Conservation (phyloP, 2,888 invertebrate species). For the Rhaphigaster nebulosa region DNA sequence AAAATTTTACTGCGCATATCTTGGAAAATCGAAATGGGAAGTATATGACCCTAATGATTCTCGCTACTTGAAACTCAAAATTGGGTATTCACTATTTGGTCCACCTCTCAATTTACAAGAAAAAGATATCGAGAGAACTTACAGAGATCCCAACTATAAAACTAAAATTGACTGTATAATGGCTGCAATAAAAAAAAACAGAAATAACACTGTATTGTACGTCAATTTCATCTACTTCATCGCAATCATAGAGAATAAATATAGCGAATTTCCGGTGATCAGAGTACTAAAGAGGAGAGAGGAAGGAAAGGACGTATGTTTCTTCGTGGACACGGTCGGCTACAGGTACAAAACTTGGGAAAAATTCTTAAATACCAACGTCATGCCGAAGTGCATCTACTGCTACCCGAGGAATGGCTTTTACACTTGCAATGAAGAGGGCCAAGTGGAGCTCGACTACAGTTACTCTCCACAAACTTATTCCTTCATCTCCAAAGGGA, state of each 20-base stretch:
- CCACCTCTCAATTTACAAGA: neutral
- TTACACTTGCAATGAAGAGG: neutral
- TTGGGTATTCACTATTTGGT: constrained; percentile 9
- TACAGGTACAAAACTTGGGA: constrained; percentile 26
- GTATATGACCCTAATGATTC: neutral
- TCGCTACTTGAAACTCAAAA: neutral
- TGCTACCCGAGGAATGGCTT: constrained; percentile 36
- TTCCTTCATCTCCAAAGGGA: neutral
- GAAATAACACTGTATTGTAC: neutral
- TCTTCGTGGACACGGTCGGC: constrained; percentile 12
- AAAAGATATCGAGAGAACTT: neutral
- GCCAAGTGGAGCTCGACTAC: constrained; percentile 1
- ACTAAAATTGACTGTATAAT: neutral
- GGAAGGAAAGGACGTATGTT: neutral
- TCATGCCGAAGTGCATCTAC: constrained; percentile 15
- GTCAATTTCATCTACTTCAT: constrained; percentile 45
- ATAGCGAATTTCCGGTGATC: constrained; percentile 41
- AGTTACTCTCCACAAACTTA: constrained; percentile 1
- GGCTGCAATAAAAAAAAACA: neutral
- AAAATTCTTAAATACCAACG: constrained; percentile 37
- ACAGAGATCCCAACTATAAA: neutral
- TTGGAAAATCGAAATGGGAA: constrained; percentile 25
- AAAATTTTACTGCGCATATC: neutral
- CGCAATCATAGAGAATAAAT: constrained; percentile 15
- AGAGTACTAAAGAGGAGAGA: neutral